These are phyloP conservation scores for Pecten maximus DNA, from an alignment of 2,888 invertebrate genomes.

Conservation along the genomic window DNA sequence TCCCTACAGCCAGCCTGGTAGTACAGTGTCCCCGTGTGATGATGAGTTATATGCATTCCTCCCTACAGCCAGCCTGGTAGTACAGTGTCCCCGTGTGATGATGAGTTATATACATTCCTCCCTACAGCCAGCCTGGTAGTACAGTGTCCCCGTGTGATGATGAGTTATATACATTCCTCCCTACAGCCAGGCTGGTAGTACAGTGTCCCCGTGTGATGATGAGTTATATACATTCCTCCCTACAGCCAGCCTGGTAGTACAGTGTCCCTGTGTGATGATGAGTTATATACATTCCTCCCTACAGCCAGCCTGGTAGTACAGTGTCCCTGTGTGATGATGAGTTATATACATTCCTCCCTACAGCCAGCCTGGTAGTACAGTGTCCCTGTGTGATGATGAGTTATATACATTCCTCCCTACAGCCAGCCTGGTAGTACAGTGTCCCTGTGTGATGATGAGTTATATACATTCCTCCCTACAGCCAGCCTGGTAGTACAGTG, in stretches of 20 bases:
- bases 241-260: conserved; percentile 53
- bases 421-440: conserved; percentile 51
- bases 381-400: conserved; percentile 78
- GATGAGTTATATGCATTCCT: conserved; percentile 80
- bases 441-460: conserved; percentile 78
- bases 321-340: conserved; percentile 77
- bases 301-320: conserved; percentile 53
- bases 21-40: conserved; percentile 71
- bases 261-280: conserved; percentile 75
- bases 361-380: conserved; percentile 52
- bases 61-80: too few relatives aligned
- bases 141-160: conserved; percentile 74
- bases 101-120: too few relatives aligned
- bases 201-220: conserved; percentile 76
- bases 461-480: too few relatives aligned
- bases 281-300: too few relatives aligned
- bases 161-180: too few relatives aligned
- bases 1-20: too few relatives aligned
- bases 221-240: too few relatives aligned
- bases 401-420: too few relatives aligned
- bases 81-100: conserved; percentile 73
- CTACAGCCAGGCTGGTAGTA: too few relatives aligned
- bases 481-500: conserved; percentile 52
- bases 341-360: too few relatives aligned
- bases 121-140: too few relatives aligned